These are phyloP conservation scores for Olivierus martensii DNA, from an alignment of 1,140 invertebrate species.

Conservation along the genomic window DNA sequence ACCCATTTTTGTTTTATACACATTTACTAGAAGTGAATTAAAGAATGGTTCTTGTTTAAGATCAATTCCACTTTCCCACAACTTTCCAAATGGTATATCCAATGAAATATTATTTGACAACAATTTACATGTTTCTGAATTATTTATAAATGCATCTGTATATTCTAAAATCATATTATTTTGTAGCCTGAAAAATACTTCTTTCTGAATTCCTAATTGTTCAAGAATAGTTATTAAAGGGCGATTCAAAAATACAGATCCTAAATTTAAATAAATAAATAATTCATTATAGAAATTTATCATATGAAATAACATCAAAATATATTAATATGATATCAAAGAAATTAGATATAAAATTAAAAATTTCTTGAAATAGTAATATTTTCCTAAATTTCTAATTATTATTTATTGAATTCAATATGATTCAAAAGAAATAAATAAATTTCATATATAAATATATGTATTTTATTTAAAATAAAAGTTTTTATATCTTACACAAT, in stretches of 20 bases:
- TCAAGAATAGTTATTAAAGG: slow-evolving; percentile 31
- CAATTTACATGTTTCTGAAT: slow-evolving; percentile 20
- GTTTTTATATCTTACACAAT: too few relatives aligned
- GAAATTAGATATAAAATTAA: too few relatives aligned
- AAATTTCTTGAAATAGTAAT: too few relatives aligned
- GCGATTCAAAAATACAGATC: slow-evolving; percentile 33
- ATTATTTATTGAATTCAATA: too few relatives aligned
- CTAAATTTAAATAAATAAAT: slow-evolving; percentile 29
- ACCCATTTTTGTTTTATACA: too few relatives aligned
- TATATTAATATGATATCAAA: too few relatives aligned
- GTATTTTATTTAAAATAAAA: too few relatives aligned
- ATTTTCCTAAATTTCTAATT: too few relatives aligned
- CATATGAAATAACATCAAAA: too few relatives aligned
- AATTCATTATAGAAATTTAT: background rate
- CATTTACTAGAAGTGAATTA: slow-evolving; percentile 1
- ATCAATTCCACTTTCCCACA: slow-evolving; percentile 17
- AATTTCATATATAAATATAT: too few relatives aligned
- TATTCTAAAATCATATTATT: slow-evolving; percentile 16
- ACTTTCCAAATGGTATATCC: slow-evolving; percentile 21
- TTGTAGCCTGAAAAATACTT: slow-evolving; percentile 14
- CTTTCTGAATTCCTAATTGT: slow-evolving; percentile 21
- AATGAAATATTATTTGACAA: slow-evolving; percentile 21
- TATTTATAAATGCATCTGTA: slow-evolving; percentile 21
- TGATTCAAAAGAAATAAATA: too few relatives aligned
- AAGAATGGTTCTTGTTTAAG: slow-evolving; percentile 29